phyloP scores from a whole-genome alignment of 1,140 invertebrate genomes.

The Fopius arisanus region DNA sequence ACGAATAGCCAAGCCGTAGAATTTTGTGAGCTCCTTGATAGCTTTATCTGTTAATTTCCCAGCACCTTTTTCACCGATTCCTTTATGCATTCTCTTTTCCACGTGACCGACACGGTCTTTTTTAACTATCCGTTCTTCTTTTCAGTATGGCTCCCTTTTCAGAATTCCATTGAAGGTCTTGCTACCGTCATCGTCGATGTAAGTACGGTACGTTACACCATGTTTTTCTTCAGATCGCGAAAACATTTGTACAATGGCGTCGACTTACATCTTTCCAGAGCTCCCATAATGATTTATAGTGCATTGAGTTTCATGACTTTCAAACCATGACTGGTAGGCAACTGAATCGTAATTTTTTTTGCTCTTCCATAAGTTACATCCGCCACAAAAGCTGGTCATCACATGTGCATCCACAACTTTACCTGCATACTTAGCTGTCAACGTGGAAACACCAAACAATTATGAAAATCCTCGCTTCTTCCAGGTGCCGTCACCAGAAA shows the following conservation, averaged over 20 bases:
- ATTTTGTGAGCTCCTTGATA: slow-evolving; percentile 17
- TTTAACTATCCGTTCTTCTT: slow-evolving; percentile 16
- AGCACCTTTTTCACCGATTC: slow-evolving; percentile 10
- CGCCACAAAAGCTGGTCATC: too few species aligned
- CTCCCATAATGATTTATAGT: too few species aligned
- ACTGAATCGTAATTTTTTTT: too few species aligned
- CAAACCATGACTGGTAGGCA: too few species aligned
- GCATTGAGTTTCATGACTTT: too few species aligned
- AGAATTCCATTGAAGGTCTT: slow-evolving; percentile 32
- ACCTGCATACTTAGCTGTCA: slow-evolving; percentile 29
- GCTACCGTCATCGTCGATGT: slow-evolving; percentile 37
- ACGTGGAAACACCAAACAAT: slow-evolving; percentile 13
- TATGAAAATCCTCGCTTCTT: slow-evolving; percentile 33
- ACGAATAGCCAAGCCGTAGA: slow-evolving; percentile 29
- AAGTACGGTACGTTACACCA: too few species aligned
- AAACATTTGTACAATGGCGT: too few species aligned
- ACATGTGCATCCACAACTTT: slow-evolving; percentile 32
- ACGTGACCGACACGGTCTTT: slow-evolving; percentile 35
- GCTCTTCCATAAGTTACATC: too few species aligned
- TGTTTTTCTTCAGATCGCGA: too few species aligned
- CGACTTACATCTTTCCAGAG: too few species aligned
- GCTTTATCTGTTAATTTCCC: slow-evolving; percentile 23
- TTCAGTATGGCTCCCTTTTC: slow-evolving; percentile 28
- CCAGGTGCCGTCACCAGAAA: slow-evolving; percentile 39
- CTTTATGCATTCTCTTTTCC: slow-evolving; percentile 31